Evolutionary conservation across 2,113 vertebrate genomes (phyloP), one percentile per base, ranked within the genome.

Genomic region (Myrmecobius fasciatus): DNA sequence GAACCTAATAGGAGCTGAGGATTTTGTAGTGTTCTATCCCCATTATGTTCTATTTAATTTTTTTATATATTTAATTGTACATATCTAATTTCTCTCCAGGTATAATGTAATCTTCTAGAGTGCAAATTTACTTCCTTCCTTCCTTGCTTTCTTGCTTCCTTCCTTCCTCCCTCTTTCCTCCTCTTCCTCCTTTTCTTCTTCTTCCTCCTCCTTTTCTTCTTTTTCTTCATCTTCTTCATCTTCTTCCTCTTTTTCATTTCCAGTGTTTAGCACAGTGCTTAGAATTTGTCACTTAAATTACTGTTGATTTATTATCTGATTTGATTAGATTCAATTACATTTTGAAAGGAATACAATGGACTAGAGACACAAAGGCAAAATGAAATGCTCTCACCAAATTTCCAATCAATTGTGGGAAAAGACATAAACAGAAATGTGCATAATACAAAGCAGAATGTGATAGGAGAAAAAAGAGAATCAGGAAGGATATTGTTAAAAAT

Each of bases 1-100:
- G 96, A 92, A 92, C 24, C 67, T 89, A 14, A 22, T 56, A 83
- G 48, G 48, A 91, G 14, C 11, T 89, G 43, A 53, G 90, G 8
- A 56, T 36, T 56, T 67, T 89, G 91, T 89, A 96, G 95, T 95
- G 54, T 56, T 8, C 22, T 94, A 24, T 95, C 83, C 9, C 0
- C 25, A 89, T 94, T 97, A 91, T 75, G 17, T 75, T 75, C 60
- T 75, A 75, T 75, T 75, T 75, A 75, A 14, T 36, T n/a, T n/a
- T 75, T n/a, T 8, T 31, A 75, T 20, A 75, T 75, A 75, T n/a
- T 75, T 75, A 75, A 14, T n/a, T 75, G 20, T 67, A 67, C 14
- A 67, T n/a, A 3, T 36, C 11, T 67, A 67, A 67, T 7, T 36
- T 67, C 12, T n/a, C 4, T 67, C 36, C 60, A 20, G 60, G n/a